Percentiles rank a stretch among this genome's conserved stretches.
These are phyloP conservation scores for Tyto alba DNA, from an alignment of 2,113 vertebrate genomes.

Conservation along the genomic window DNA sequence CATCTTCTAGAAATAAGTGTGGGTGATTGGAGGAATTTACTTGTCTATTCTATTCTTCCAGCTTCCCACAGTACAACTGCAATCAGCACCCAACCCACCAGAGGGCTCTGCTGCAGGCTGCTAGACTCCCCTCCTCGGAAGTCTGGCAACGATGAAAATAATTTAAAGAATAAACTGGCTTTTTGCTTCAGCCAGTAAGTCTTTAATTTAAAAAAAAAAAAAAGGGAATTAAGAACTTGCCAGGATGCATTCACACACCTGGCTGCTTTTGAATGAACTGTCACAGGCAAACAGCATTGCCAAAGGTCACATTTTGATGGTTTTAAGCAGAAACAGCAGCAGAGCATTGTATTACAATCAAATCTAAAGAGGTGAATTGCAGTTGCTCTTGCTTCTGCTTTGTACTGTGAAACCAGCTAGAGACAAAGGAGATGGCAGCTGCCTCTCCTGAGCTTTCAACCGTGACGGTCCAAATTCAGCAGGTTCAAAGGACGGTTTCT, in stretches of 20 bases:
- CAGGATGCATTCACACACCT: not conserved
- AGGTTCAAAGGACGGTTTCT: not conserved
- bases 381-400: not conserved
- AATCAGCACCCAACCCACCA: not conserved
- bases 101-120: not conserved
- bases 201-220: not conserved
- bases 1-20: not conserved
- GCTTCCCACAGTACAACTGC: not conserved
- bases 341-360: not conserved
- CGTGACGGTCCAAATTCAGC: not conserved
- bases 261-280: not conserved
- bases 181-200: not conserved
- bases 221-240: not conserved
- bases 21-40: not conserved
- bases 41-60: not conserved
- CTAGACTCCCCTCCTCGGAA: not conserved
- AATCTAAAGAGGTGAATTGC: not conserved
- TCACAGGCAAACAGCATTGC: not conserved
- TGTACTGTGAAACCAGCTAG: not conserved
- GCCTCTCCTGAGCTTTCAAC: not conserved
- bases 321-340: not conserved
- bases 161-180: not conserved
- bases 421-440: not conserved
- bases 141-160: slow-evolving; percentile 26
- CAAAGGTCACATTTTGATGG: not conserved